A percentile compares a stretch with the other conserved stretches of the same genome.
These are phyloP conservation scores for Blennius ocellaris DNA, from an alignment of 2,113 vertebrate species.

Conservation along the genomic window DNA sequence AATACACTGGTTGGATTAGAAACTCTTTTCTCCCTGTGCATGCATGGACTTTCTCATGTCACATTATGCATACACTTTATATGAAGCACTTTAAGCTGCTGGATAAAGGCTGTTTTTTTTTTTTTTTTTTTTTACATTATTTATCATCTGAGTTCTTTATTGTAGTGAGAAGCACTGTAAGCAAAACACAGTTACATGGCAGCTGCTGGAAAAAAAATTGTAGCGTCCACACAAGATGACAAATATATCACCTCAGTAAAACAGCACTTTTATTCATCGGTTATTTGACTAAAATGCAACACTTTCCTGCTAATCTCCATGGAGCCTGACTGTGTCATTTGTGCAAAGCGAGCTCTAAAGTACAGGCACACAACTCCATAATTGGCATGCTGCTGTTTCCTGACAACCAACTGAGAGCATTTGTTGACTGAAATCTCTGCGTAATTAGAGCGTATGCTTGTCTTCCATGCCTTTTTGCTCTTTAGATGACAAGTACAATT, in stretches of 20 bases:
- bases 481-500: constrained; percentile 68
- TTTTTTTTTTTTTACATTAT: too few relatives aligned
- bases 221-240: neutral
- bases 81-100: neutral
- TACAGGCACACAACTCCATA: constrained; percentile 44
- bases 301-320: constrained; percentile 15
- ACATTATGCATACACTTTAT: neutral
- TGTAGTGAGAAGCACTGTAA: neutral
- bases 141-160: too few relatives aligned
- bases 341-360: constrained; percentile 28
- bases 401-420: constrained; percentile 72
- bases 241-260: constrained; percentile 8
- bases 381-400: constrained; percentile 67
- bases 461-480: constrained; percentile 60
- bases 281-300: constrained; percentile 19
- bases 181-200: neutral
- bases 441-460: constrained; percentile 62
- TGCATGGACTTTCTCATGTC: too few relatives aligned
- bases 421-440: constrained; percentile 68
- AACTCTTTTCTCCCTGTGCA: too few relatives aligned
- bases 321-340: constrained; percentile 27
- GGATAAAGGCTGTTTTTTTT: too few relatives aligned
- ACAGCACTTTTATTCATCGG: neutral
- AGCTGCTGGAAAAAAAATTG: neutral
- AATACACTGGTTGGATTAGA: too few relatives aligned